A percentile compares a stretch with the other conserved stretches of the same genome.
These are phyloP conservation scores for Myanophis thanlyinensis DNA, from an alignment of 2,113 vertebrate genomes.

Conservation along the genomic window DNA sequence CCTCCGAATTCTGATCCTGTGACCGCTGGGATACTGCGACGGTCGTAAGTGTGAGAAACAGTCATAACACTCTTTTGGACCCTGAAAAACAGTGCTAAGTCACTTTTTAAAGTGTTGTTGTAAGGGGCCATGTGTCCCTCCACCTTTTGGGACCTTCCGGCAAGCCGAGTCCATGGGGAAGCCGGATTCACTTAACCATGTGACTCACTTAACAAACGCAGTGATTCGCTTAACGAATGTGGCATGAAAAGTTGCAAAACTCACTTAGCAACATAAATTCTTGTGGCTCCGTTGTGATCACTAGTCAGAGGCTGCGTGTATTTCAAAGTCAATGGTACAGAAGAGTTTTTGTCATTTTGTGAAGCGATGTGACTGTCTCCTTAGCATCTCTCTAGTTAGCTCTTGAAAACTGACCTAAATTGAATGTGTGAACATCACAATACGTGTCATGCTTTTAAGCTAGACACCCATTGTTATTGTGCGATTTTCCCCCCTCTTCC, in stretches of 20 bases:
- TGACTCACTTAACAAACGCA: not conserved
- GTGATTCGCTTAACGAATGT: not conserved
- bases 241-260: too few species aligned
- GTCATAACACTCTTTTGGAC: too few species aligned
- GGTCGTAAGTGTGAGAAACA: too few species aligned
- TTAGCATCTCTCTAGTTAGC: not conserved
- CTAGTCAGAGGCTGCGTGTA: not conserved
- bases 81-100: too few species aligned
- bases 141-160: too few species aligned
- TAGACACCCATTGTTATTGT: not conserved
- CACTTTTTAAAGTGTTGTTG: too few species aligned
- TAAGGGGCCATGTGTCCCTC: too few species aligned
- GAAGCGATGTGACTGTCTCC: not conserved
- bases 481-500: not conserved
- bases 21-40: too few species aligned
- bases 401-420: not conserved
- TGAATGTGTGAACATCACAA: not conserved
- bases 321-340: not conserved
- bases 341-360: not conserved
- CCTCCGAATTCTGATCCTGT: too few species aligned
- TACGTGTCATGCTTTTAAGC: not conserved
- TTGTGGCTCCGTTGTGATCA: too few species aligned
- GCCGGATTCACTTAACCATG: too few species aligned
- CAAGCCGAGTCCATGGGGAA: not conserved
- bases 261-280: not conserved